These are phyloP conservation scores for Falco concolor DNA, from an alignment of 2,797 vertebrate genomes.

Conservation along the genomic window DNA sequence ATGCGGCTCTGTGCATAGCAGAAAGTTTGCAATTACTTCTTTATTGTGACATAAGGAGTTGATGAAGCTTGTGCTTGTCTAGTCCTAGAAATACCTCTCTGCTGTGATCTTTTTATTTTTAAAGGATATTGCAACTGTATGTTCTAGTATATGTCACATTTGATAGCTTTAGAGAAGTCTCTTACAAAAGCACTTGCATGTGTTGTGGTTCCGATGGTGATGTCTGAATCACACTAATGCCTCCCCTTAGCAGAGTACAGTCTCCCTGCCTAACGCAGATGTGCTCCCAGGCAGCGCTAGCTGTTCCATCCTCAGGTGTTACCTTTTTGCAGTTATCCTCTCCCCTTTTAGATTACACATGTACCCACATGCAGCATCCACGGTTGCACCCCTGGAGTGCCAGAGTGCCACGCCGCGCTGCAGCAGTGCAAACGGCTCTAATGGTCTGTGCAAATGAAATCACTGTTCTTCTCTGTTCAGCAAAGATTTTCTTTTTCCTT, in stretches of 20 bases:
- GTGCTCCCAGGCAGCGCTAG: neutral
- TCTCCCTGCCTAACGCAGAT: neutral
- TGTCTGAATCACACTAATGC: neutral
- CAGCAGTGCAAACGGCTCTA: neutral
- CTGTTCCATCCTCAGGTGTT: neutral
- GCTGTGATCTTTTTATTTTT: neutral
- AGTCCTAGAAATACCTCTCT: neutral
- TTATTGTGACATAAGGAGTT: neutral
- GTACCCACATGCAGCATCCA: neutral
- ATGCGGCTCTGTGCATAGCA: neutral
- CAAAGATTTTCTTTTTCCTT: neutral
- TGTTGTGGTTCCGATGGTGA: neutral
- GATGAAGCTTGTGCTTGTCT: neutral
- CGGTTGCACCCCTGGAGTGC: neutral
- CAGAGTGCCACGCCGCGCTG: neutral
- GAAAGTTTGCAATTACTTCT: neutral
- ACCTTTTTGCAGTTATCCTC: neutral
- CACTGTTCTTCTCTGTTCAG: neutral
- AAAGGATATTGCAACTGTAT: neutral
- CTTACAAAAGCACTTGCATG: slow-evolving; percentile 1
- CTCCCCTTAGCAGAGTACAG: neutral
- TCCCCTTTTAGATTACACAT: neutral
- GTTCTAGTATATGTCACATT: neutral
- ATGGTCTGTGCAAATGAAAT: neutral
- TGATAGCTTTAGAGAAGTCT: neutral